A percentile compares a stretch with the other conserved stretches of the same genome.
These are phyloP conservation scores for Gobio occitaniae DNA, from an alignment of 2,797 vertebrate species.

Conservation along the genomic window DNA sequence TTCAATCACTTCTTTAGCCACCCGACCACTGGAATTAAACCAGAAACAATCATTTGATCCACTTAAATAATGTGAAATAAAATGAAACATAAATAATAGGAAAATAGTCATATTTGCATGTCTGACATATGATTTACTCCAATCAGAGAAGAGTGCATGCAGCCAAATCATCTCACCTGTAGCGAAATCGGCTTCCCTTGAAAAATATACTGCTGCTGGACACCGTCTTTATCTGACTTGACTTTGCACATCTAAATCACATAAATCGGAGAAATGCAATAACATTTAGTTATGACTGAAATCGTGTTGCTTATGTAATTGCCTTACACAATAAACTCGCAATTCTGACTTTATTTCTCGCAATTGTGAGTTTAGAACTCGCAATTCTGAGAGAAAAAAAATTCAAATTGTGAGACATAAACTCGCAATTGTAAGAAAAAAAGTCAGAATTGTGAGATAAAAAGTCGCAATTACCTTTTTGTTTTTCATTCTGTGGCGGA, in stretches of 20 bases:
- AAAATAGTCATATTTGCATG: background rate
- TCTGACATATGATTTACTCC: background rate
- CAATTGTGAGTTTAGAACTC: no score
- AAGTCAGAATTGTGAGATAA: background rate
- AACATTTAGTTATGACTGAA: background rate
- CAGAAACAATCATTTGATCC: conserved; percentile 40
- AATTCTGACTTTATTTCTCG: no score
- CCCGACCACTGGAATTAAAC: conserved; percentile 85
- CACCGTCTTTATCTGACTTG: conserved; percentile 97
- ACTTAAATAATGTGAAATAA: background rate
- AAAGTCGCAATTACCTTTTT: background rate
- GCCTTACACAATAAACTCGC: background rate
- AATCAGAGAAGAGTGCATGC: background rate
- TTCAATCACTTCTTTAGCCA: conserved; percentile 97
- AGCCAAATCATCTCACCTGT: conserved; percentile 80
- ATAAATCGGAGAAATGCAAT: conserved; percentile 21
- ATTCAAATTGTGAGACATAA: background rate
- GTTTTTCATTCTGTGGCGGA: no score
- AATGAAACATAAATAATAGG: background rate
- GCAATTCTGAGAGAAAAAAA: background rate
- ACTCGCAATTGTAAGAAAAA: background rate
- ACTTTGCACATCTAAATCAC: conserved; percentile 90
- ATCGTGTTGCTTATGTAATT: no score
- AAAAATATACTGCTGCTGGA: conserved; percentile 99
- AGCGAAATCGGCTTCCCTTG: conserved; percentile 98